Percentiles rank a stretch among this genome's conserved stretches.
phyloP scores from a whole-genome alignment of 23 tunicate species.

The Clavelina lepadiformis region DNA sequence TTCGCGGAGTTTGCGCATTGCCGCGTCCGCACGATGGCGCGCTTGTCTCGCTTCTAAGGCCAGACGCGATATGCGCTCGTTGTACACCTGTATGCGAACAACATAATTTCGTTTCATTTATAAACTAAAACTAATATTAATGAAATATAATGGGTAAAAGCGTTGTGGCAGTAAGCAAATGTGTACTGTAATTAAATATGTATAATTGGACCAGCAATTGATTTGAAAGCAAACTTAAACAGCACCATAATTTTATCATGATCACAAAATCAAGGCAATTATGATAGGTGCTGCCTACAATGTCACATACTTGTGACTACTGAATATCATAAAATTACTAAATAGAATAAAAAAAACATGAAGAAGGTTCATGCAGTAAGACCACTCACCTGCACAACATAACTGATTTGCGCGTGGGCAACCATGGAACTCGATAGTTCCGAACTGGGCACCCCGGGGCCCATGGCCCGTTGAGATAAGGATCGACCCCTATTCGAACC shows the following conservation, averaged over 20 bases:
- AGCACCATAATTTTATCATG: too few relatives aligned
- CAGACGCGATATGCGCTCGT: conserved; percentile 78
- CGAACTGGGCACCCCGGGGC: conserved; percentile 8
- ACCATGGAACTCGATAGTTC: conserved; percentile 40
- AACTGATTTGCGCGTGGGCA: conserved; percentile 71
- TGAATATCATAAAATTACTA: too few relatives aligned
- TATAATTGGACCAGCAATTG: too few relatives aligned
- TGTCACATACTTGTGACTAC: too few relatives aligned
- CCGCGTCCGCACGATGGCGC: conserved; percentile 80
- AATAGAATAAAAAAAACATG: neutral
- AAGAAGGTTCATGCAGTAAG: neutral
- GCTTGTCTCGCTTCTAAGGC: conserved; percentile 86
- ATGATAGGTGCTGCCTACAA: too few relatives aligned
- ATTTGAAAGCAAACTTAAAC: too few relatives aligned
- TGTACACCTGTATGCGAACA: conserved; percentile 74
- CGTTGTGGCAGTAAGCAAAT: too few relatives aligned
- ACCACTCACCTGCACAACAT: conserved; percentile 63
- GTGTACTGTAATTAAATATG: too few relatives aligned
- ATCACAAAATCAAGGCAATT: too few relatives aligned
- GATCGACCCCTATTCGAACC: conserved; percentile 16
- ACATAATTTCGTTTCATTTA: too few relatives aligned
- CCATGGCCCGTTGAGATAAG: conserved; percentile 10
- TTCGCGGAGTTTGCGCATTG: conserved; percentile 58
- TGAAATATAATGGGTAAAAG: too few relatives aligned
- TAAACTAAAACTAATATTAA: too few relatives aligned